Base-by-base conservation (phyloP, 2,113 vertebrate genomes). In the Callocephalon fimbriatum region DNA sequence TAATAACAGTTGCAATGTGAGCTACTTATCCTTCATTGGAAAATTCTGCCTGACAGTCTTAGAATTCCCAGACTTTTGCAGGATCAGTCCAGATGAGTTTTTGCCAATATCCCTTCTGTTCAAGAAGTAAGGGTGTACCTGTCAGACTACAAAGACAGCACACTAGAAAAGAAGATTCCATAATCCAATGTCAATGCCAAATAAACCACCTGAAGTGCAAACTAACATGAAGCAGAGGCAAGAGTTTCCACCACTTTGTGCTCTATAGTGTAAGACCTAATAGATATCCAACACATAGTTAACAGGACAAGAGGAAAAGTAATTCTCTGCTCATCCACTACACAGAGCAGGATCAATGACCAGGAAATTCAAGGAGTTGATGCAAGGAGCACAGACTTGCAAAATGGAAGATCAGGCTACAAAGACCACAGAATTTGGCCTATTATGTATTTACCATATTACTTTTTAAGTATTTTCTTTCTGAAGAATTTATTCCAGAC, bases 221-320 rank as follows among this genome's bases (percentile, higher is more conserved):
- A 90, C 42, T 47, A 86, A 88, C 35, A 73, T 9, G 58, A 94
- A 65, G n/a, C 37, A 74, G 79, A 88, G 44, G 56, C 76, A 84
- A 20, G 15, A 80, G 73, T 74, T 95, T 90, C 87, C 65, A 93
- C 15, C 77, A 54, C 54, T 32, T 16, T 37, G 15, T 25, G 50
- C 62, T 90, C 48, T 58, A 31, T 15, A 86, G 86, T 19, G 0
- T 3, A 35, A 86, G 61, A 73, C 38, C 51, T 44, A 77, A 80
- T 1, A 88, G 86, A 86, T 50, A 81, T 47, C 74, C 76, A 89
- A 91, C 42, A 54, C 59, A 61, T 29, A 31, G 47, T 72, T 84
- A 84, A 81, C 7, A 59, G 47, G 58, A 86, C 88, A 83, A 91
- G 74, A 96, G 88, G 92, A 92, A 96, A 95, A 91, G 73, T 27